Conservation (phyloP, 2,113 vertebrate species). For the Saccopteryx bilineata region DNA sequence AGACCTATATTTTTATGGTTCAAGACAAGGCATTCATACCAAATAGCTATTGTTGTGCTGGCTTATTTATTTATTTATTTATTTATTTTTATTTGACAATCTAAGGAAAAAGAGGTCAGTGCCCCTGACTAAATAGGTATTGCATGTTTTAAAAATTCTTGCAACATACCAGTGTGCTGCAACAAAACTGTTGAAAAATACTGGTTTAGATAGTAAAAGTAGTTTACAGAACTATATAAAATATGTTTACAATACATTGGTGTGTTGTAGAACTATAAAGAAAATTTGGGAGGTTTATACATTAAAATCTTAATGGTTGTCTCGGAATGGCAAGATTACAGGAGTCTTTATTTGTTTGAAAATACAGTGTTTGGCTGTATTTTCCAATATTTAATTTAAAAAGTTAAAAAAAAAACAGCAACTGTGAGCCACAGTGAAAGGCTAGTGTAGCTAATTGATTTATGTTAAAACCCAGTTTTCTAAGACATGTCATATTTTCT, state of each 20-base stretch:
- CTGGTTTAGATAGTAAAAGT: slow-evolving; percentile 44
- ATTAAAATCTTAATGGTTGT: slow-evolving; percentile 38
- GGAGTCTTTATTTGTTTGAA: slow-evolving; percentile 60
- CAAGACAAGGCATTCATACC: too few relatives aligned
- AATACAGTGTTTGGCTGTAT: slow-evolving; percentile 7
- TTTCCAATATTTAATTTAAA: slow-evolving; percentile 58
- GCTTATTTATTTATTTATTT: too few relatives aligned
- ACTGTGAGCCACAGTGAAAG: not conserved
- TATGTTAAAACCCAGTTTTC: not conserved
- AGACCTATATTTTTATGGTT: too few relatives aligned
- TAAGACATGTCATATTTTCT: slow-evolving; percentile 1
- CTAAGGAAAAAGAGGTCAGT: too few relatives aligned
- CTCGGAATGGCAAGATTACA: not conserved
- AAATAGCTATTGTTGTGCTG: too few relatives aligned
- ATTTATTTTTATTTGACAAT: too few relatives aligned
- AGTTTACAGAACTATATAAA: slow-evolving; percentile 10
- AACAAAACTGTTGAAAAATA: too few relatives aligned
- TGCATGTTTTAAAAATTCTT: too few relatives aligned
- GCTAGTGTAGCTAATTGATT: not conserved
- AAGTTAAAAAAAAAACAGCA: slow-evolving; percentile 50
- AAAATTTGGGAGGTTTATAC: not conserved
- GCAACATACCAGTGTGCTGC: too few relatives aligned
- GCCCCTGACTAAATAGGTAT: too few relatives aligned
- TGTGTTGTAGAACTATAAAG: not conserved
- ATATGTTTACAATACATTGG: slow-evolving; percentile 6